phyloP scores from a whole-genome alignment of 2,113 vertebrate genomes.

The Brevimyrus niger region DNA sequence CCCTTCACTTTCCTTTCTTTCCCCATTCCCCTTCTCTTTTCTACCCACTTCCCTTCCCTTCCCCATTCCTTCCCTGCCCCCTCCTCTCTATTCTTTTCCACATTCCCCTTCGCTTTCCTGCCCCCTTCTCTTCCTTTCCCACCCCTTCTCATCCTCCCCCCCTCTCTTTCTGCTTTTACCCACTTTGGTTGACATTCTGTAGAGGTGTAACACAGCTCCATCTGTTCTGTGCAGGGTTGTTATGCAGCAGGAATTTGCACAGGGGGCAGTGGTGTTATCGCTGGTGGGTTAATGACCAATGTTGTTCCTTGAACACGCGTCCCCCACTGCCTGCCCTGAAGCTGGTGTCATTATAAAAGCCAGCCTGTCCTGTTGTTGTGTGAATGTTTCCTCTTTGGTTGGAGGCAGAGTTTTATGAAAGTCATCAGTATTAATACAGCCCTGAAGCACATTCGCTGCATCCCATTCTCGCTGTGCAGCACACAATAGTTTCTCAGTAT shows the following conservation, averaged over 20 bases:
- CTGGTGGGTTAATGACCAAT: not conserved
- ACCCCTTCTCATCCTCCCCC: not conserved
- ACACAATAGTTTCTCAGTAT: not conserved
- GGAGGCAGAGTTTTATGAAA: conserved; percentile 1
- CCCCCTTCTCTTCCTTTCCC: not conserved
- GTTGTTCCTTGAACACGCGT: not conserved
- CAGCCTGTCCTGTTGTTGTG: not conserved
- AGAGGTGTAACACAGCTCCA: not conserved
- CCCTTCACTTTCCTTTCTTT: too few relatives aligned
- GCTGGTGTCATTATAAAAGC: conserved; percentile 1
- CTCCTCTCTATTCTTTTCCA: not conserved
- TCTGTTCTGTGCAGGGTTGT: not conserved
- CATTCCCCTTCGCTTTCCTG: not conserved
- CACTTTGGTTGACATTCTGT: too few relatives aligned
- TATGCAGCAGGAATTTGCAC: conserved; percentile 1
- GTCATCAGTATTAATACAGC: conserved; percentile 8
- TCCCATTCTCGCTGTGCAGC: not conserved
- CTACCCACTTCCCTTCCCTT: too few relatives aligned
- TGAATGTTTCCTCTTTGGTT: not conserved
- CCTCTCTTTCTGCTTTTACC: not conserved
- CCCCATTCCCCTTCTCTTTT: too few relatives aligned
- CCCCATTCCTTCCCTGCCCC: too few relatives aligned
- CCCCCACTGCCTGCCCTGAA: not conserved
- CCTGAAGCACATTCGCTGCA: not conserved
- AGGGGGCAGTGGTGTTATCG: not conserved